phyloP scores from a whole-genome alignment of 2,888 invertebrate species.

The Horisme vitalbata region DNA sequence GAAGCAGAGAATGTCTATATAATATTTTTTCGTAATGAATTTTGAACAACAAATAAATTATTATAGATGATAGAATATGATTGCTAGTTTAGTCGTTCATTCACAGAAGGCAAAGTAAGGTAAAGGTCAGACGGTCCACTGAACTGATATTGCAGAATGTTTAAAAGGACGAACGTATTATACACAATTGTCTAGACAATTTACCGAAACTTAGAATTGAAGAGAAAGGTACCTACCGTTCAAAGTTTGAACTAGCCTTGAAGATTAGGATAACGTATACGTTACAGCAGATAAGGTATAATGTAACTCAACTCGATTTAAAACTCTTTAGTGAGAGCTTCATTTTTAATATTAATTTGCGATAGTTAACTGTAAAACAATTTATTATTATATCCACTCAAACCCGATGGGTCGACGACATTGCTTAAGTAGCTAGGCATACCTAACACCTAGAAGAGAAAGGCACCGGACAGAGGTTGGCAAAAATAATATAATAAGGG shows the following conservation, averaged over 20 bases:
- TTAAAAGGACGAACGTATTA: conserved; percentile 45
- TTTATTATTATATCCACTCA: too few species aligned
- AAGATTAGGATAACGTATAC: too few species aligned
- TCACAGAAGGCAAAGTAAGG: conserved; percentile 31
- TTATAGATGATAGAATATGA: conserved; percentile 34
- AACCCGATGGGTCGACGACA: too few species aligned
- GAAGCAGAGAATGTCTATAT: conserved; percentile 8
- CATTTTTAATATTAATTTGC: too few species aligned
- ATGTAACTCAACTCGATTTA: too few species aligned
- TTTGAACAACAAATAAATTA: conserved; percentile 35
- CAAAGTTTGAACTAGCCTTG: conserved; percentile 23
- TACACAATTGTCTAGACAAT: conserved; percentile 49
- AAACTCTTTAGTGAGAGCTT: too few species aligned
- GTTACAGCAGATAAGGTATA: too few species aligned
- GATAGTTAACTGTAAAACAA: too few species aligned
- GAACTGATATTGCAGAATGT: conserved; percentile 54
- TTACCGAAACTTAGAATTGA: conserved; percentile 38
- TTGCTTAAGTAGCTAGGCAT: too few species aligned
- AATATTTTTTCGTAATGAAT: conserved; percentile 15
- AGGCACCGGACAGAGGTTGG: too few species aligned
- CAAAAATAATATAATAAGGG: too few species aligned
- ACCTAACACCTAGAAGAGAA: too few species aligned
- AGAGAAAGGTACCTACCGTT: conserved; percentile 16
- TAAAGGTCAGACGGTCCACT: conserved; percentile 55
- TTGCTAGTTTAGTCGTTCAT: conserved; percentile 37